These are phyloP conservation scores for Panopea generosa DNA, from an alignment of 2,888 invertebrate species.

Conservation along the genomic window DNA sequence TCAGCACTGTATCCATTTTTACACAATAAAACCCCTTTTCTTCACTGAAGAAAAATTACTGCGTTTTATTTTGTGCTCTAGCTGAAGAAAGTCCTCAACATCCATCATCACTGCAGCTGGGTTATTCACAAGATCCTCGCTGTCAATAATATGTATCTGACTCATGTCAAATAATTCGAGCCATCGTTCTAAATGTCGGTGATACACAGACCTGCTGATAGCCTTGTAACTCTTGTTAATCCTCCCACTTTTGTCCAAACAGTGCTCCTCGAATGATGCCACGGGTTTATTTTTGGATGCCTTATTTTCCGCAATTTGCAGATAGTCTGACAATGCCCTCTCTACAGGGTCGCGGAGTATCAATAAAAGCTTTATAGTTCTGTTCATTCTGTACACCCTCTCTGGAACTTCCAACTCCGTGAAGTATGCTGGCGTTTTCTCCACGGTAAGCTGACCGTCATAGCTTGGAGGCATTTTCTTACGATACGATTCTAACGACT, in stretches of 20 bases:
- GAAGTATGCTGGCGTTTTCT: slow-evolving; percentile 99
- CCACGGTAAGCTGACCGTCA: slow-evolving; percentile 96
- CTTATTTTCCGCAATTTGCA: slow-evolving; percentile 89
- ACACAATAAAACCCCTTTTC: slow-evolving; percentile 98
- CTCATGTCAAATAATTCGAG: slow-evolving; percentile 95
- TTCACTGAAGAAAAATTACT: slow-evolving; percentile 98
- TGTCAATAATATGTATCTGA: slow-evolving; percentile 96
- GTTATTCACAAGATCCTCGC: slow-evolving; percentile 72
- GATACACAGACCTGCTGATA: slow-evolving; percentile 82
- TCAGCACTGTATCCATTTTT: slow-evolving; percentile 88
- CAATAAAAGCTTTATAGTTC: slow-evolving; percentile 93
- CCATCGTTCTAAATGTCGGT: slow-evolving; percentile 94
- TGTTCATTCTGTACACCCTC: slow-evolving; percentile 96
- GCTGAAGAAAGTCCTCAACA: slow-evolving; percentile 78
- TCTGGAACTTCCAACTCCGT: slow-evolving; percentile 97
- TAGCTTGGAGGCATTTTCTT: slow-evolving; percentile 94
- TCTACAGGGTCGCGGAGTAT: slow-evolving; percentile 98
- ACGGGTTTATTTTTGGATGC: slow-evolving; percentile 68
- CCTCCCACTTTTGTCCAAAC: slow-evolving; percentile 78
- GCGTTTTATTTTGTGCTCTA: slow-evolving; percentile 72
- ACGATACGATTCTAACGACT: slow-evolving; percentile 96
- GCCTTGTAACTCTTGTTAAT: slow-evolving; percentile 85
- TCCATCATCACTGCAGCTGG: slow-evolving; percentile 74
- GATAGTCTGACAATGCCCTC: slow-evolving; percentile 97
- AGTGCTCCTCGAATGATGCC: slow-evolving; percentile 82